phyloP scores from a whole-genome alignment of 1,140 invertebrate species.

The Ceratosolen solmsi region DNA sequence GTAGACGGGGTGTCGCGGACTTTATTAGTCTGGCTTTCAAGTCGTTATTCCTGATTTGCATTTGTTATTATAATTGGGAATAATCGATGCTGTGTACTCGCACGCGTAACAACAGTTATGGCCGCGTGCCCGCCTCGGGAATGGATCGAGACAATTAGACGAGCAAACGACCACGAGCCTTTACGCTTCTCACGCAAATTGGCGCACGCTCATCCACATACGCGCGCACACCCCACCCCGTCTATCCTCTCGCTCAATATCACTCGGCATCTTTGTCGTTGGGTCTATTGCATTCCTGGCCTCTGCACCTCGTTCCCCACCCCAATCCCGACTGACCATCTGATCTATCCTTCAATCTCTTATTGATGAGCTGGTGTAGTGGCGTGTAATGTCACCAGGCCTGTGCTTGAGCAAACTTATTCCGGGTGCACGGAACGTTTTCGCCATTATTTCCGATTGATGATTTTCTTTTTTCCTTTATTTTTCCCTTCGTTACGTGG shows the following conservation, averaged over 20 bases:
- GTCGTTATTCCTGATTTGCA: slow-evolving; percentile 72
- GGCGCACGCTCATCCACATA: not conserved
- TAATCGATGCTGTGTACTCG: slow-evolving; percentile 64
- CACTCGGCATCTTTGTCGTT: slow-evolving; percentile 5
- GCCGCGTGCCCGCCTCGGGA: slow-evolving; percentile 52
- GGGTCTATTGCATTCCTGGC: too few relatives aligned
- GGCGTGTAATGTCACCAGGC: not conserved
- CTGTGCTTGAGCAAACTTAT: not conserved
- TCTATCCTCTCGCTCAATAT: not conserved
- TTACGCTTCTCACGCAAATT: slow-evolving; percentile 47
- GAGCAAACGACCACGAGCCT: slow-evolving; percentile 52
- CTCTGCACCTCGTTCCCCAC: not conserved
- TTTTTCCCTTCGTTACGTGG: not conserved
- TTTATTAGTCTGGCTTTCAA: slow-evolving; percentile 67
- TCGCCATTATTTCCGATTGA: not conserved
- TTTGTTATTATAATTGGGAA: slow-evolving; percentile 73
- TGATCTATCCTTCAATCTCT: not conserved
- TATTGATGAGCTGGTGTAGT: not conserved
- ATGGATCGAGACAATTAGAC: slow-evolving; percentile 66
- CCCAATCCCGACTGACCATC: not conserved
- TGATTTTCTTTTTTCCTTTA: not conserved
- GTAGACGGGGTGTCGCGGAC: slow-evolving; percentile 57
- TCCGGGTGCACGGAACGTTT: not conserved
- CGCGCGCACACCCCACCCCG: slow-evolving; percentile 24
- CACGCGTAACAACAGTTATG: slow-evolving; percentile 54